Conservation (phyloP, 2,113 vertebrate genomes). For the Myiozetetes cayanensis region DNA sequence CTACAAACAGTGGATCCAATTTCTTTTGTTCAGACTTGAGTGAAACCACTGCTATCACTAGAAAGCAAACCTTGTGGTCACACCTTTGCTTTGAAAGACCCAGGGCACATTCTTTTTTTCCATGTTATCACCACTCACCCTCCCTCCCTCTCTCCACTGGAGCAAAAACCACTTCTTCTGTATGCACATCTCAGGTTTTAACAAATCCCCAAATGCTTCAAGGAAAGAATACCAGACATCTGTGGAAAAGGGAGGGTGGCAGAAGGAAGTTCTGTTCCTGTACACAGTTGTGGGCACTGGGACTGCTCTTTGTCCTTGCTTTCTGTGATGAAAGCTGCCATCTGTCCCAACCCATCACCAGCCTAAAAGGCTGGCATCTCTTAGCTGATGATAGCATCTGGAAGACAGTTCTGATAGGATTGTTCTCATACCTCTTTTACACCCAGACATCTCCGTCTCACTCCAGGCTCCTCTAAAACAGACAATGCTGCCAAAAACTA, state of each 20-base stretch:
- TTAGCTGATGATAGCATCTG: not conserved
- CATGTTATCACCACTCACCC: not conserved
- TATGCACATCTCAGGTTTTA: not conserved
- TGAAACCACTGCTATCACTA: not conserved
- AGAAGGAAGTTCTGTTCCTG: not conserved
- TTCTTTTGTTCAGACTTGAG: not conserved
- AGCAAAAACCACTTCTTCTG: not conserved
- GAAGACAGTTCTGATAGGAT: not conserved
- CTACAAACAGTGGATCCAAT: not conserved
- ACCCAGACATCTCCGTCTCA: not conserved
- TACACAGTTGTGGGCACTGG: not conserved
- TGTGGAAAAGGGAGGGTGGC: not conserved
- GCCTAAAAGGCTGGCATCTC: not conserved
- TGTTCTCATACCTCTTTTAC: not conserved
- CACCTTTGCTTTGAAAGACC: not conserved
- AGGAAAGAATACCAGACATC: not conserved
- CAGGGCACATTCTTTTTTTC: not conserved
- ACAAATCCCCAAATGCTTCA: not conserved
- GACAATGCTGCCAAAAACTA: constrained; percentile 19
- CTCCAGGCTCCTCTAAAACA: not conserved
- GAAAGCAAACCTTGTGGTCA: not conserved
- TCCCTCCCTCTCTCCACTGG: not conserved
- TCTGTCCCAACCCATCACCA: not conserved
- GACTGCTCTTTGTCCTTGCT: not conserved
- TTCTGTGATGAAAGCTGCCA: not conserved